These are phyloP conservation scores for Drosophila oshimai DNA, from an alignment of 1,140 invertebrate species.

Conservation along the genomic window DNA sequence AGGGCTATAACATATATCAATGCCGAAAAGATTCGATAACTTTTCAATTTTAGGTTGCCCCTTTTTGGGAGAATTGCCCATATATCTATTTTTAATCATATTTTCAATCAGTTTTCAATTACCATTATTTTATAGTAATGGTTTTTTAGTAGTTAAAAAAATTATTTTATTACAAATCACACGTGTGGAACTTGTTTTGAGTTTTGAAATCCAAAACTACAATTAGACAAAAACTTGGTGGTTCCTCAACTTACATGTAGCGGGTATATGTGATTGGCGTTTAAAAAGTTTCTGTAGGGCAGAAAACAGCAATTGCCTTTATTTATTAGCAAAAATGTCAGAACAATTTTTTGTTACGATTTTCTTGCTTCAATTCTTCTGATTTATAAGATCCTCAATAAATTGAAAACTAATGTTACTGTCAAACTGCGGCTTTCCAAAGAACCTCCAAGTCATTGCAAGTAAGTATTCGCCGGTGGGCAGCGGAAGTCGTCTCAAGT, in stretches of 20 bases:
- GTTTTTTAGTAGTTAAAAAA: not conserved
- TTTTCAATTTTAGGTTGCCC: too few species aligned
- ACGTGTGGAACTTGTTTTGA: not conserved
- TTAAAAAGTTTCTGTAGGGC: too few species aligned
- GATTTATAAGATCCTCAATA: not conserved
- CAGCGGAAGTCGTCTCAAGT: not conserved
- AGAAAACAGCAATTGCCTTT: too few species aligned
- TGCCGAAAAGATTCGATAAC: too few species aligned
- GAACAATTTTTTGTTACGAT: not conserved
- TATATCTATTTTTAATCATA: not conserved
- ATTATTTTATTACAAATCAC: not conserved
- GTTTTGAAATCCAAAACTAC: too few species aligned
- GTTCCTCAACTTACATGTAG: too few species aligned
- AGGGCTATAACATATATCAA: too few species aligned
- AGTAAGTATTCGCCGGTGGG: not conserved
- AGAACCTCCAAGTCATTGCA: not conserved
- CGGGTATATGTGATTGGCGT: too few species aligned
- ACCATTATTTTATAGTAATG: not conserved
- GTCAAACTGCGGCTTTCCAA: not conserved
- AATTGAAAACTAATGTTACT: not conserved
- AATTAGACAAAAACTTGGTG: too few species aligned
- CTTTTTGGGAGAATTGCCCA: too few species aligned
- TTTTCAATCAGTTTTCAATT: conserved; percentile 6
- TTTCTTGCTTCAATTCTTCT: too few species aligned
- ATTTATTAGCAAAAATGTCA: too few species aligned